These are phyloP conservation scores for Cladopsammia gracilis DNA, from an alignment of 64 coral and sea anemone species.

Conservation along the genomic window DNA sequence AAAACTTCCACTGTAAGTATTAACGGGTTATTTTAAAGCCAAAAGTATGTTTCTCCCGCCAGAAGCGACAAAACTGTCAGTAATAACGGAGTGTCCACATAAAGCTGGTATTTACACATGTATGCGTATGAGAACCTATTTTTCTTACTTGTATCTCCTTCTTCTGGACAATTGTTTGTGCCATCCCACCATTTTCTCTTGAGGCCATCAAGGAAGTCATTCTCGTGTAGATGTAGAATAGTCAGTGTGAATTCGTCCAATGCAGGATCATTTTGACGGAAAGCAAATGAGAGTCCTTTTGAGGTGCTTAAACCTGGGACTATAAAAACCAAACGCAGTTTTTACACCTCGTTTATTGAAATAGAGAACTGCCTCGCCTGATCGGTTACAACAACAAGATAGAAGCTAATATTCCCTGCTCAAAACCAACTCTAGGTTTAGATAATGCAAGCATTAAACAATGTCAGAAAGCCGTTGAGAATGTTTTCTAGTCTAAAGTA, in stretches of 20 bases:
- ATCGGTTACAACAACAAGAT: no score
- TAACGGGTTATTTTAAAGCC: no score
- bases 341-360: not conserved
- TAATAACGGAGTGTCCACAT: no score
- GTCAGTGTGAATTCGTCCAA: conserved; percentile 57
- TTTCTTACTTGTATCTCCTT: conserved; percentile 35
- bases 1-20: no score
- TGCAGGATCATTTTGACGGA: conserved; percentile 38
- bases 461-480: no score
- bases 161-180: conserved; percentile 27
- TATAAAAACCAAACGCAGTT: not conserved
- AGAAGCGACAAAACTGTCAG: no score
- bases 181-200: conserved; percentile 71
- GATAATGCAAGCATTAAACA: no score
- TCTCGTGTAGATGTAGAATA: conserved; percentile 35
- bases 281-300: conserved; percentile 58
- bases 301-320: conserved; percentile 53
- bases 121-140: not conserved
- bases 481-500: no score
- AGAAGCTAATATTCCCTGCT: no score
- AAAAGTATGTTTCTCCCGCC: no score
- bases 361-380: not conserved
- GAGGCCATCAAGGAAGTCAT: conserved; percentile 21
- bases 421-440: no score
- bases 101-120: not conserved